Percentiles rank a stretch among this genome's conserved stretches.
phyloP scores from a whole-genome alignment of 2,113 vertebrate species.

The Amia ocellicauda region DNA sequence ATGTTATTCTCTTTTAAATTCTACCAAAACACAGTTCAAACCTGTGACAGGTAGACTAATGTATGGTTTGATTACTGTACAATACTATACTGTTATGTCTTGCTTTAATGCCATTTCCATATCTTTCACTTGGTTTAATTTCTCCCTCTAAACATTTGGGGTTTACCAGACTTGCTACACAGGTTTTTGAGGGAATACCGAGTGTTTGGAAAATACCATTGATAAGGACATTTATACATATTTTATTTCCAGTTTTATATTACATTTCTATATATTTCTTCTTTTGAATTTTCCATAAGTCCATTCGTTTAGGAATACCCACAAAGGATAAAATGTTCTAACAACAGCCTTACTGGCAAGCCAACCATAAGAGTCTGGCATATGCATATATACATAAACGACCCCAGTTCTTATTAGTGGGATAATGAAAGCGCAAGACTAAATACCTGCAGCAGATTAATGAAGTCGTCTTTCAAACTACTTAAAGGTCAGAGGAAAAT shows the following conservation, averaged over 20 bases:
- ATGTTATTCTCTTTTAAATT: background rate
- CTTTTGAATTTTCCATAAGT: too few species aligned
- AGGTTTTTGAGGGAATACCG: constrained; percentile 38
- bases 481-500: background rate
- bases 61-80: background rate
- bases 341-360: too few species aligned
- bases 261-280: background rate
- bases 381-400: background rate
- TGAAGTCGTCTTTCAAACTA: background rate
- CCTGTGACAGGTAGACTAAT: background rate
- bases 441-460: background rate
- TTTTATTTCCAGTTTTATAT: background rate
- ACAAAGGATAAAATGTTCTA: too few species aligned
- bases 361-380: background rate
- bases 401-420: background rate
- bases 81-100: background rate
- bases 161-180: constrained; percentile 48
- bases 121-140: constrained; percentile 27
- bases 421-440: background rate
- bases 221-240: background rate
- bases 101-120: background rate
- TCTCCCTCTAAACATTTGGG: constrained; percentile 64
- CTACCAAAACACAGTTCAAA: background rate
- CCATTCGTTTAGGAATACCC: too few species aligned
- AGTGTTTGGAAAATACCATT: background rate